Conservation (phyloP, 2,113 vertebrate genomes). For the Ceyx melanurus region DNA sequence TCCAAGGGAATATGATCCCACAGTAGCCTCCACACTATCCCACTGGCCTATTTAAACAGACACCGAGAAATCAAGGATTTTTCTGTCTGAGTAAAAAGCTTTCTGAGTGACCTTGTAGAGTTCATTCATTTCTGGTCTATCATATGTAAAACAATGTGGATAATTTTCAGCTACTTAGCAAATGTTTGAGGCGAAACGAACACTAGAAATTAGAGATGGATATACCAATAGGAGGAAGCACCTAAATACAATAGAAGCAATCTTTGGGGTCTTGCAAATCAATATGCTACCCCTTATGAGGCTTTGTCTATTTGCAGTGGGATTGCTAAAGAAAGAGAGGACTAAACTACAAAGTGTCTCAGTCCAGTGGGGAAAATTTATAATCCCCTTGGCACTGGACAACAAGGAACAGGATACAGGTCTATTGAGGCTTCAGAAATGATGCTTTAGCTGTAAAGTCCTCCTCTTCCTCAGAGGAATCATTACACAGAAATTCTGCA, state of each 20-base stretch:
- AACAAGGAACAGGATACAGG: neutral
- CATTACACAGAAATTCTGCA: neutral
- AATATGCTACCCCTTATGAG: neutral
- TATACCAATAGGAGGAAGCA: neutral
- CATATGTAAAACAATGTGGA: neutral
- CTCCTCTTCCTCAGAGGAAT: neutral
- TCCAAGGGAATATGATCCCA: neutral
- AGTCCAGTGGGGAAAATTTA: neutral
- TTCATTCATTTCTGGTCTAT: neutral
- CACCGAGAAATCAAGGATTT: neutral
- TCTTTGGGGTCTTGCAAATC: neutral
- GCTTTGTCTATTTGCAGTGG: neutral
- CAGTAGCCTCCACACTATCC: neutral
- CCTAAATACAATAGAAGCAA: neutral
- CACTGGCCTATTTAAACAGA: neutral
- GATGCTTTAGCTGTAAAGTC: neutral
- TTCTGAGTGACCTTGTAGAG: neutral
- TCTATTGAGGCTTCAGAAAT: neutral
- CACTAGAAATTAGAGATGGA: neutral
- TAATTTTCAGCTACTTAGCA: neutral
- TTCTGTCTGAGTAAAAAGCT: neutral
- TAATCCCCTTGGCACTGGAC: neutral
- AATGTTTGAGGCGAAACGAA: neutral
- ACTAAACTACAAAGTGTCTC: neutral
- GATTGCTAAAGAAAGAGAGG: neutral